Evolutionary conservation across 1,140 invertebrate genomes (phyloP).

Genomic region (Bombus superbus): DNA sequence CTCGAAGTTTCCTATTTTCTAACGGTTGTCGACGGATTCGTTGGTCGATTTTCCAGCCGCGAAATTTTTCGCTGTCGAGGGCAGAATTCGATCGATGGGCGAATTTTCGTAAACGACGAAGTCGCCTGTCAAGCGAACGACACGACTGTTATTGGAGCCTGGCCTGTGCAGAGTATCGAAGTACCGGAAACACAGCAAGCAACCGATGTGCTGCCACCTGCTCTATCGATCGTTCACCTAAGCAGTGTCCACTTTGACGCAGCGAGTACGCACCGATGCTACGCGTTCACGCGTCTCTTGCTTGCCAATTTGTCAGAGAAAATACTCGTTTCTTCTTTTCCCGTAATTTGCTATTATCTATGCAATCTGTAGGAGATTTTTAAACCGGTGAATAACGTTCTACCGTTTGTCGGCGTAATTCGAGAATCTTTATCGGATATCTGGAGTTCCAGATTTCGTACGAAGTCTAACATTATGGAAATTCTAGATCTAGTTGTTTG

Average conservation of each 20-base stretch:
- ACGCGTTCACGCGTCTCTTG: not conserved
- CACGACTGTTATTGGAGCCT: slow-evolving; percentile 69
- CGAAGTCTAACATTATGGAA: too few relatives aligned
- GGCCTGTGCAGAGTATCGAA: not conserved
- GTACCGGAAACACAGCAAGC: slow-evolving; percentile 76
- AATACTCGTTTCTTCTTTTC: not conserved
- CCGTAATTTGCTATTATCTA: not conserved
- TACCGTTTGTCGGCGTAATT: too few relatives aligned
- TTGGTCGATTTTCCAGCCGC: too few relatives aligned
- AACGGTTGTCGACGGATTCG: not conserved
- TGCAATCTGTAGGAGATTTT: too few relatives aligned
- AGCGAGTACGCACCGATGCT: not conserved
- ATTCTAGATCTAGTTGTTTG: too few relatives aligned
- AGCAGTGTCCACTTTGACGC: slow-evolving; percentile 63
- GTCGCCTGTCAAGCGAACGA: slow-evolving; percentile 2
- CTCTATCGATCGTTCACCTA: slow-evolving; percentile 80
- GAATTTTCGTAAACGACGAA: slow-evolving; percentile 23
- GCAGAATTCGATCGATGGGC: not conserved
- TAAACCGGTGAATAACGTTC: too few relatives aligned
- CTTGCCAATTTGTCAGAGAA: not conserved
- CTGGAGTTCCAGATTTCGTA: too few relatives aligned
- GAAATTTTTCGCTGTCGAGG: not conserved
- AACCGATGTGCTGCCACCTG: slow-evolving; percentile 80
- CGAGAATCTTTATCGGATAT: too few relatives aligned
- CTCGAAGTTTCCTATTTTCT: not conserved